phyloP scores from a whole-genome alignment of 2,113 vertebrate species.

The Corythornis cristatus region DNA sequence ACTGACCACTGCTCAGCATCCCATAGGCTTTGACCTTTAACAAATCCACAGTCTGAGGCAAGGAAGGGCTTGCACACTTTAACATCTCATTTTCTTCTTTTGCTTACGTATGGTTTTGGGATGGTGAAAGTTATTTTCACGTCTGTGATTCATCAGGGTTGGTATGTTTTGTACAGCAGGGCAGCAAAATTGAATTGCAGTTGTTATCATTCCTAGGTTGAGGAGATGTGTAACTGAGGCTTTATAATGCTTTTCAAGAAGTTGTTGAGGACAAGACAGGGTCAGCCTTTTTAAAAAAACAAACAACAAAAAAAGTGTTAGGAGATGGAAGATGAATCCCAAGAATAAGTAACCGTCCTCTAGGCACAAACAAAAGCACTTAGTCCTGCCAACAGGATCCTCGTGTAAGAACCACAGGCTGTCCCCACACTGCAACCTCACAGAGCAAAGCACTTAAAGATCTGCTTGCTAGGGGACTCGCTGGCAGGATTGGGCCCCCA shows the following conservation, averaged over 20 bases:
- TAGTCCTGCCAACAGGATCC: not conserved
- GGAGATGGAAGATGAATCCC: not conserved
- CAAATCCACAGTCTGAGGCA: not conserved
- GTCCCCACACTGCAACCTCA: accelerated
- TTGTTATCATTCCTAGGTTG: not conserved
- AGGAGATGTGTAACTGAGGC: not conserved
- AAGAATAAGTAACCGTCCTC: not conserved
- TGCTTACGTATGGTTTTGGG: not conserved
- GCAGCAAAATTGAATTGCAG: not conserved
- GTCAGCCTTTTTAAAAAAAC: not conserved
- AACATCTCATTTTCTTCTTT: not conserved
- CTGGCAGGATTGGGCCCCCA: not conserved
- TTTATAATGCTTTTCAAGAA: conserved; percentile 2
- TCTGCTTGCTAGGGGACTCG: accelerated
- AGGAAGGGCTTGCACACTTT: not conserved
- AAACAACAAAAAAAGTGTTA: not conserved
- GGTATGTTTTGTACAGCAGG: not conserved
- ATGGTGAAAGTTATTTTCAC: not conserved
- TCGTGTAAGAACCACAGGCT: not conserved
- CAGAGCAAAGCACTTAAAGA: accelerated
- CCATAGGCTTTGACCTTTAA: not conserved
- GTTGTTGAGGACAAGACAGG: accelerated
- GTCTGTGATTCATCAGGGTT: not conserved
- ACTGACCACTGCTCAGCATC: not conserved
- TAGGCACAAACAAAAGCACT: accelerated